These are phyloP conservation scores for Troglohyphantes excavatus DNA, from an alignment of 2,888 invertebrate genomes.

Conservation along the genomic window DNA sequence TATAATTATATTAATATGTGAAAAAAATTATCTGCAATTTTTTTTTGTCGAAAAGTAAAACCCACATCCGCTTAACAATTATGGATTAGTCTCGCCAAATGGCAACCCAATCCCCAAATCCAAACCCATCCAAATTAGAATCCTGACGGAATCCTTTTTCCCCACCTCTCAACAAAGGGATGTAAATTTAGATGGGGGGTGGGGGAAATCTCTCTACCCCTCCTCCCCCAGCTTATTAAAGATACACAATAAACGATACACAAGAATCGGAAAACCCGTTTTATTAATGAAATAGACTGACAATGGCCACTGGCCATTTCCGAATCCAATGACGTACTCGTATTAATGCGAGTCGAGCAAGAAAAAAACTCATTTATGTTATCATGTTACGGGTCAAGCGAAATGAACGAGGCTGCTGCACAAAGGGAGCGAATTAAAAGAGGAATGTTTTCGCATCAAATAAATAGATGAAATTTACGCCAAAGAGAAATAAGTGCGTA, in stretches of 20 bases:
- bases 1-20: no score
- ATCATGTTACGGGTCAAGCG: not conserved
- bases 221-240: constrained; percentile 53
- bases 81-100: not conserved
- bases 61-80: no score
- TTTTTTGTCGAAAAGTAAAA: no score
- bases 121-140: constrained; percentile 48
- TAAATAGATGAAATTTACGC: constrained; percentile 63
- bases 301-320: constrained; percentile 55
- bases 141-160: constrained; percentile 11
- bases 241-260: constrained; percentile 55
- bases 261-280: constrained; percentile 15
- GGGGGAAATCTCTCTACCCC: no score
- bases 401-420: not conserved
- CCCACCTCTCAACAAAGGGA: constrained; percentile 48
- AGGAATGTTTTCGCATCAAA: not conserved
- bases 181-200: constrained; percentile 29
- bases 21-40: no score
- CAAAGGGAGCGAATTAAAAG: constrained; percentile 13
- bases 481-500: constrained; percentile 27
- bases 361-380: constrained; percentile 37
- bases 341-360: constrained; percentile 39
- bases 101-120: constrained; percentile 9
- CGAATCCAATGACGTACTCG: constrained; percentile 3
- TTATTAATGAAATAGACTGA: constrained; percentile 67